Evolutionary conservation across 2,888 invertebrate genomes (phyloP).

Genomic region (Luperina testacea): DNA sequence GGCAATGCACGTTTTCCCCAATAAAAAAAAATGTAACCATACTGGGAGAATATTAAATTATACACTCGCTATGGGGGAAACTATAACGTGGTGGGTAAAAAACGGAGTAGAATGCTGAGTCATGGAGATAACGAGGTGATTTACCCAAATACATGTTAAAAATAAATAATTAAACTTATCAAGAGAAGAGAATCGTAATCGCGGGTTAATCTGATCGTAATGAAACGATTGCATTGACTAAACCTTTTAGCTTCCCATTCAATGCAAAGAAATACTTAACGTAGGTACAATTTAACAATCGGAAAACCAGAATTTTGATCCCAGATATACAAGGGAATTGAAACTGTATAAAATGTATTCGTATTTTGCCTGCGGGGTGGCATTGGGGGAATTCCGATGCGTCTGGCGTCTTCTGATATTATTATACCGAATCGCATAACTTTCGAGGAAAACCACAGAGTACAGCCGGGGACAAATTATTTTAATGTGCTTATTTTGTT

Average conservation of each 20-base stretch:
- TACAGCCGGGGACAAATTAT: conserved; percentile 4
- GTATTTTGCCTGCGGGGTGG: conserved; percentile 46
- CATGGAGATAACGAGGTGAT: conserved; percentile 16
- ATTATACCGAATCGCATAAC: conserved; percentile 44
- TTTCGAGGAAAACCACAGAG: conserved; percentile 33
- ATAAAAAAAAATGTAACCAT: not conserved
- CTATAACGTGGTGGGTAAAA: not conserved
- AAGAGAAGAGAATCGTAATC: not conserved
- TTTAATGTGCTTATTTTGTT: conserved; percentile 21
- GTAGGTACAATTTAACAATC: conserved; percentile 23
- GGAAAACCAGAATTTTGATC: conserved; percentile 11
- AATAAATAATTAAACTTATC: conserved; percentile 1
- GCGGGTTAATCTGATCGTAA: not conserved
- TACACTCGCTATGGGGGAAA: conserved; percentile 12
- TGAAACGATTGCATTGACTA: not conserved
- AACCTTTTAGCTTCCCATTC: conserved; percentile 11
- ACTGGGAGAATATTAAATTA: conserved; percentile 25
- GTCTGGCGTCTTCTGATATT: conserved; percentile 44
- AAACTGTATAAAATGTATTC: conserved; percentile 40
- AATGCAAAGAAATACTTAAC: not conserved
- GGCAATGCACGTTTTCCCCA: conserved; percentile 10
- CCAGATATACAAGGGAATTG: conserved; percentile 17
- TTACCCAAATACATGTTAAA: not conserved
- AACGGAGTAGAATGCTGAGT: conserved; percentile 7
- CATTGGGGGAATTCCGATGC: conserved; percentile 53